These are phyloP conservation scores for Tachina grossa DNA, from an alignment of 2,888 invertebrate species.

Conservation along the genomic window DNA sequence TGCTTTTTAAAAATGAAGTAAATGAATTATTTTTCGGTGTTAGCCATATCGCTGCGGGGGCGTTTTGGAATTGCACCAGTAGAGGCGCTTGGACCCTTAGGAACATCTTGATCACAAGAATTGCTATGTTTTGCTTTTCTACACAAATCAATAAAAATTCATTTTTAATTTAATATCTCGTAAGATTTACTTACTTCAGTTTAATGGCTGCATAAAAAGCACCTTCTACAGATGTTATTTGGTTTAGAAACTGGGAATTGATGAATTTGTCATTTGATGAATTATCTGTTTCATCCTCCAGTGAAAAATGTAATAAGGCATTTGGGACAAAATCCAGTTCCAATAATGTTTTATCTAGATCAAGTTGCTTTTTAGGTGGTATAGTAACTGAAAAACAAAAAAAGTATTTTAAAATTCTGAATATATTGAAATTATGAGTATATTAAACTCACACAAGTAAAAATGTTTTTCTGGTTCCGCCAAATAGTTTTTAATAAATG, in stretches of 20 bases:
- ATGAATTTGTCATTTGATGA: conserved; percentile 82
- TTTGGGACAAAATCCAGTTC: conserved; percentile 91
- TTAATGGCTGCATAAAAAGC: conserved; percentile 88
- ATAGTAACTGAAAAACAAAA: conserved; percentile 87
- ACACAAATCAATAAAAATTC: neutral
- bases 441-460: conserved; percentile 88
- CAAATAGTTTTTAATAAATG: conserved; percentile 90
- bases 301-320: conserved; percentile 89
- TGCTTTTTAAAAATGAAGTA: conserved; percentile 17
- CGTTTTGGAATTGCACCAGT: conserved; percentile 76
- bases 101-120: conserved; percentile 18
- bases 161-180: neutral
- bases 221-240: conserved; percentile 86
- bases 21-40: conserved; percentile 27
- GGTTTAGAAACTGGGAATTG: conserved; percentile 85
- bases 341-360: conserved; percentile 85
- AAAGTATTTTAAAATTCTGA: neutral
- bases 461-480: conserved; percentile 87
- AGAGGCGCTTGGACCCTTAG: conserved; percentile 68
- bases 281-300: conserved; percentile 81
- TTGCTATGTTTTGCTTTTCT: conserved; percentile 52
- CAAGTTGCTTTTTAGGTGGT: conserved; percentile 90
- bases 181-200: conserved; percentile 82
- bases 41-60: conserved; percentile 70
- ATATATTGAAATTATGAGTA: neutral